Evolutionary conservation across 2,797 vertebrate genomes (phyloP).

Genomic region (Tamandua tetradactyla): DNA sequence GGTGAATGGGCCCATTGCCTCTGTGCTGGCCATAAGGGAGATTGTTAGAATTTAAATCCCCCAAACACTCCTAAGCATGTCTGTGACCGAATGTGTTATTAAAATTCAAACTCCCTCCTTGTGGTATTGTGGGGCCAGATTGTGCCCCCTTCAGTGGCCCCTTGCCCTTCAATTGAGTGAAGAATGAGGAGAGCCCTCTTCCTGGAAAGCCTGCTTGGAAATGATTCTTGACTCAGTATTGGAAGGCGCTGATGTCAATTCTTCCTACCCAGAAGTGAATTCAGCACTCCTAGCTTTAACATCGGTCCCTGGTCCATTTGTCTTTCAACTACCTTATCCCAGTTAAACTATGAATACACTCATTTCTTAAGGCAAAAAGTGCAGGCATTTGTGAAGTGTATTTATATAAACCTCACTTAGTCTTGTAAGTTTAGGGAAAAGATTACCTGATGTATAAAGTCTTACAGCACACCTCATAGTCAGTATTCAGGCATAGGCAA

Average conservation of each 20-base stretch:
- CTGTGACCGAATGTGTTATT: neutral
- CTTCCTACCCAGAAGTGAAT: neutral
- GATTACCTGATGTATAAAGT: neutral
- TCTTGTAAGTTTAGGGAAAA: neutral
- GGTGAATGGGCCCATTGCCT: neutral
- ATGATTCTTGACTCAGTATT: neutral
- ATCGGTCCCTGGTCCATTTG: neutral
- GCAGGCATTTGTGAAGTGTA: neutral
- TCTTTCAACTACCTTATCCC: neutral
- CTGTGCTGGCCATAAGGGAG: neutral
- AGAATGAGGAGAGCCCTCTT: neutral
- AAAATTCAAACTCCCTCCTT: neutral
- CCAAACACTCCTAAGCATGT: neutral
- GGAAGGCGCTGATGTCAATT: neutral
- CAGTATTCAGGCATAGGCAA: neutral
- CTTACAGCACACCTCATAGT: neutral
- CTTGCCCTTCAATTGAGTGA: neutral
- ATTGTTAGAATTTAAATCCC: neutral
- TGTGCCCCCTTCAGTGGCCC: neutral
- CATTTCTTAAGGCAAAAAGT: conserved; percentile 14
- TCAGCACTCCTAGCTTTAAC: neutral
- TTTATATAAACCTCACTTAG: neutral
- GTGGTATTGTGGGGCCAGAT: neutral
- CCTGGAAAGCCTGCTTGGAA: neutral
- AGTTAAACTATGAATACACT: neutral